Base-by-base conservation (phyloP, 2,113 vertebrate species). In the Chamaetylas fuelleborni region DNA sequence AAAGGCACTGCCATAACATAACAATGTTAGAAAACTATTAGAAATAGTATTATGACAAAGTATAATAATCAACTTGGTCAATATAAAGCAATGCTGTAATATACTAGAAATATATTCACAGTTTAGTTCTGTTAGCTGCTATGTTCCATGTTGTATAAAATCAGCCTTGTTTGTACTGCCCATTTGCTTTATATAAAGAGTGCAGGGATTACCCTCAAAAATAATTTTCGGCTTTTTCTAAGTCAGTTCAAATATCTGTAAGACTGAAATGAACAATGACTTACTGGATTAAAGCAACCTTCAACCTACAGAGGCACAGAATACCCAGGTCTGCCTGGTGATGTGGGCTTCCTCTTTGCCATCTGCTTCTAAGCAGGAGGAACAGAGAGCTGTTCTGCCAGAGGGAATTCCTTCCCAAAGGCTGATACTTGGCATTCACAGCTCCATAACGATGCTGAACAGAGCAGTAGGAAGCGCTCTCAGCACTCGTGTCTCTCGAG, bases 331-430 rank as follows among this genome's bases (percentile, higher is more conserved):
- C 92, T 80, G 81, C 40, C 53, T 76, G 56, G 34, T 67, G 73
- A 71, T 81, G 60, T 56, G n/a, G 10, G 57, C 74, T 93, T 70
- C 36, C 78, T 85, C 73, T 77, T 45, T 72, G 74, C 81, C 90
- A 85, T 90, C 90, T 95, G 88, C 62, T 94, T 60, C 62, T 22
- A 64, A 81, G 54, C 53, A 45, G 53, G 45, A 93, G 61, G 74
- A 72, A 57, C 11, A 72, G 40, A 71, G 65, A 36, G 43, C 29
- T 79, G 47, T 42, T 94, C 56, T 69, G 70, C 78, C 87, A 47
- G 69, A 78, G 84, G 90, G 73, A 91, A 93, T 93, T 95, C 81
- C 93, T 82, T 94, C 87, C 85, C 57, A n/a, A 60, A 79, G 61
- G 85, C 47, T 84, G 60, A 53, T 70, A 48, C 33, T 38, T 61